Conservation (phyloP, 2,888 invertebrate species). For the Caenorhabditis macrosperma region DNA sequence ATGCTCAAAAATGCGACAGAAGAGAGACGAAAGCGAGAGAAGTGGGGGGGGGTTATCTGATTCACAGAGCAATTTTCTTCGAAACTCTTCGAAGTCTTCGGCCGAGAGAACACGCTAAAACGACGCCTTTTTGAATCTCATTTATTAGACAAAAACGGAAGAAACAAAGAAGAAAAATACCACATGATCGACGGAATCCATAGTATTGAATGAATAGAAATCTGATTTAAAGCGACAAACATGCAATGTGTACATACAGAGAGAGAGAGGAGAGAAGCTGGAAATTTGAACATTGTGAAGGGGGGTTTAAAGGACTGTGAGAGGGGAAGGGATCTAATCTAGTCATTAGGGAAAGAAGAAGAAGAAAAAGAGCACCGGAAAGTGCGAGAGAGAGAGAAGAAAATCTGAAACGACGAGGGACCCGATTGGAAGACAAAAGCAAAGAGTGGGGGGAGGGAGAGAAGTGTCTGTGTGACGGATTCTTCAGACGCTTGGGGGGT, state of each 20-base stretch:
- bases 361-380: too few relatives aligned
- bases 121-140: conserved; percentile 17
- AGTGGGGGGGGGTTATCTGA: conserved; percentile 21
- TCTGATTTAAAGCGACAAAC: conserved; percentile 57
- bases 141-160: too few relatives aligned
- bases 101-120: too few relatives aligned
- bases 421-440: conserved; percentile 51
- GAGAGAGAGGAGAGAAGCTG: conserved; percentile 46
- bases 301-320: not conserved
- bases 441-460: conserved; percentile 11
- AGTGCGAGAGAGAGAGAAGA: conserved; percentile 31
- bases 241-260: conserved; percentile 55
- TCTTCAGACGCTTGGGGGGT: too few relatives aligned
- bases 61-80: conserved; percentile 23
- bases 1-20: conserved; percentile 43
- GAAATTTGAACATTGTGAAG: conserved; percentile 41
- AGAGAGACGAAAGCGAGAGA: conserved; percentile 5
- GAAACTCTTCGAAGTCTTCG: not conserved
- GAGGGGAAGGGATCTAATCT: conserved; percentile 6
- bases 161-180: too few relatives aligned
- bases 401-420: conserved; percentile 11
- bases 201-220: conserved; percentile 55
- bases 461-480: too few relatives aligned
- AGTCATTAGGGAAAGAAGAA: conserved; percentile 2
- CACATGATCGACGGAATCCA: conserved; percentile 59